Conservation (phyloP, 2,113 vertebrate genomes). For the Heterotis niloticus region DNA sequence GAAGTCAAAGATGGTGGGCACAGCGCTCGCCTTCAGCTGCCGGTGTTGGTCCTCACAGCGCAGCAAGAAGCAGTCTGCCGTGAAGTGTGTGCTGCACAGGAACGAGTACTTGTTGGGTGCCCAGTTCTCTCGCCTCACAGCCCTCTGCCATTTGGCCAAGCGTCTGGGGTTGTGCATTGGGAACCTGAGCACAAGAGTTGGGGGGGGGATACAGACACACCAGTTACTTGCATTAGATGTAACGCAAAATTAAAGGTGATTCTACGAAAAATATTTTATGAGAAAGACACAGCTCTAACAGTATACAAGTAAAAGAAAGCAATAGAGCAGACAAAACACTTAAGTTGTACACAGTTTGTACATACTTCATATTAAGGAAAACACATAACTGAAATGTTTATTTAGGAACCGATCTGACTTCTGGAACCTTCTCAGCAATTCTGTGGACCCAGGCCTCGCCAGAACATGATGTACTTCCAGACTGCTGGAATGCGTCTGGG, state of each 20-base stretch:
- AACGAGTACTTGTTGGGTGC: slow-evolving; percentile 77
- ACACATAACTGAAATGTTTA: background rate
- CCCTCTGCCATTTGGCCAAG: slow-evolving; percentile 70
- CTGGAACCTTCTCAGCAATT: background rate
- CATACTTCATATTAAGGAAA: background rate
- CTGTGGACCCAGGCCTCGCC: background rate
- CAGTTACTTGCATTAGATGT: background rate
- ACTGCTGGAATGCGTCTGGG: background rate
- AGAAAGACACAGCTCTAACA: background rate
- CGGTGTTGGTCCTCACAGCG: slow-evolving; percentile 70
- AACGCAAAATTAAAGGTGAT: background rate
- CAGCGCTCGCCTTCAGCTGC: slow-evolving; percentile 68
- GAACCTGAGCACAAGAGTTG: slow-evolving; percentile 56
- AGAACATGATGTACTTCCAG: slow-evolving; percentile 6
- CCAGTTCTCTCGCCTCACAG: slow-evolving; percentile 75
- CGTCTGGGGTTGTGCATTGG: slow-evolving; percentile 74
- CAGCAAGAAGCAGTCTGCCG: slow-evolving; percentile 73
- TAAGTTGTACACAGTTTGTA: background rate
- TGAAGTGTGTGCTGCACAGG: slow-evolving; percentile 76
- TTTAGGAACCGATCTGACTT: background rate
- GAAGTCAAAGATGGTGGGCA: slow-evolving; percentile 73
- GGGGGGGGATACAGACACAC: no score
- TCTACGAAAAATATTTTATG: background rate
- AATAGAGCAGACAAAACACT: background rate
- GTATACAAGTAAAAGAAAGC: background rate